phyloP scores from a whole-genome alignment of 2,888 invertebrate genomes.

The Harpalus rubripes region DNA sequence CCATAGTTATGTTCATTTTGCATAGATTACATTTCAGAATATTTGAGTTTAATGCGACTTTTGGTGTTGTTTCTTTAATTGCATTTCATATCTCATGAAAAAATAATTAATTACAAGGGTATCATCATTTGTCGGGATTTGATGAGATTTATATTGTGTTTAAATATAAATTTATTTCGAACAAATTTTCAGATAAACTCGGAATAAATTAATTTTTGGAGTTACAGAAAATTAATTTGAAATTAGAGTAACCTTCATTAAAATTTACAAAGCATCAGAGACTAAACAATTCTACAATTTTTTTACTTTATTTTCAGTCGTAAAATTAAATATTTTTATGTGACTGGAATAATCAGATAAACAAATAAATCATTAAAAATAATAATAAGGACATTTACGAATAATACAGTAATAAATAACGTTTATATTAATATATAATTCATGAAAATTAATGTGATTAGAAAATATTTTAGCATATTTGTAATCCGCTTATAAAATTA shows the following conservation, averaged over 20 bases:
- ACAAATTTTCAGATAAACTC: neutral
- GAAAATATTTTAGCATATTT: too few species aligned
- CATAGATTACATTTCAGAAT: constrained; percentile 15
- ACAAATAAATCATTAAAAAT: too few species aligned
- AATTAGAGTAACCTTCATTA: neutral
- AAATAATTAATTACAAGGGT: constrained; percentile 30
- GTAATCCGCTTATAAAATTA: too few species aligned
- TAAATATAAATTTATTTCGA: neutral
- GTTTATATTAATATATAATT: too few species aligned
- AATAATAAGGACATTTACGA: too few species aligned
- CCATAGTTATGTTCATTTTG: constrained; percentile 34
- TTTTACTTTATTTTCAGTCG: too few species aligned
- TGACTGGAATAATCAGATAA: too few species aligned
- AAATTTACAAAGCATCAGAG: too few species aligned
- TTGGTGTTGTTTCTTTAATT: constrained; percentile 19
- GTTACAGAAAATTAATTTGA: constrained; percentile 1
- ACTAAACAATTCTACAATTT: too few species aligned
- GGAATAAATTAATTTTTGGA: neutral
- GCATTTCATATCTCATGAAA: constrained; percentile 25
- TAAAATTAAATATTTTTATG: too few species aligned
- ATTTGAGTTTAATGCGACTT: constrained; percentile 27
- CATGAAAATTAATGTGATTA: too few species aligned
- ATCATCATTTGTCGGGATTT: neutral
- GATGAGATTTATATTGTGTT: neutral
- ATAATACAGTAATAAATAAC: too few species aligned